Base-by-base conservation (phyloP, 2,797 vertebrate genomes). In the Momotus momota region DNA sequence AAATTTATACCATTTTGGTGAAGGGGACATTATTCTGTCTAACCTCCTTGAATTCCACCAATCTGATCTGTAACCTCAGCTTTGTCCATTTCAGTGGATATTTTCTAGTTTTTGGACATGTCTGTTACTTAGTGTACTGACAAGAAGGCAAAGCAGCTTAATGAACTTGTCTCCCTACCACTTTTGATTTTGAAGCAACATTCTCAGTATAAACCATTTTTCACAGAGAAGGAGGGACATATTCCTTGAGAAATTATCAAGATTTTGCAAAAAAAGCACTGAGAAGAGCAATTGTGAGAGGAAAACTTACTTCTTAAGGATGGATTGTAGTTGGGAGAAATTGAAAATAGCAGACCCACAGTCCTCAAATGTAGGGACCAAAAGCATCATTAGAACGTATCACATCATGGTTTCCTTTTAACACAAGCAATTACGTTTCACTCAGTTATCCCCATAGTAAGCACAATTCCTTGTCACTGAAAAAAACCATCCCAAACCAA, bases 401-500 rank as follows among this genome's bases (percentile, higher is more conserved):
- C 10, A 55, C 26, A 35, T 35, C 18, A 29, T 35, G 16, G 7
- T 51, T 62, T 83, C 10, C 33, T 48, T 57, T 23, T 52, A 57
- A 45, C 22, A 41, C n/a, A 60, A 45, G 7, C 8, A 64, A 35
- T 40, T 75, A 40, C 11, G 10, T 55, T 49, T 65, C 31, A 23
- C 31, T 54, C 20, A 13, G 12, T 69, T 83, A 64, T 57, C 16
- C 29, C 13, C 0, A 0, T 64, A 43, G 10, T 33, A 67, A 88
- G 15, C 35, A 43, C 6, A 83, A 5, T 22, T 64, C 10, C 15
- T 22, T 78, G 13, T 40, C 17, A 58, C 51, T 43, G 15, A 51
- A 80, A 73, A 65, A 58, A 27, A 2, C 35, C 15, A 22, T 1
- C 3, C 10, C 6, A 38, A 43, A 1, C 1, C 18, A 25, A n/a